Evolutionary conservation across 2,888 invertebrate genomes (phyloP), one percentile per base, ranked within the genome.

Genomic region (Caenorhabditis becei): DNA sequence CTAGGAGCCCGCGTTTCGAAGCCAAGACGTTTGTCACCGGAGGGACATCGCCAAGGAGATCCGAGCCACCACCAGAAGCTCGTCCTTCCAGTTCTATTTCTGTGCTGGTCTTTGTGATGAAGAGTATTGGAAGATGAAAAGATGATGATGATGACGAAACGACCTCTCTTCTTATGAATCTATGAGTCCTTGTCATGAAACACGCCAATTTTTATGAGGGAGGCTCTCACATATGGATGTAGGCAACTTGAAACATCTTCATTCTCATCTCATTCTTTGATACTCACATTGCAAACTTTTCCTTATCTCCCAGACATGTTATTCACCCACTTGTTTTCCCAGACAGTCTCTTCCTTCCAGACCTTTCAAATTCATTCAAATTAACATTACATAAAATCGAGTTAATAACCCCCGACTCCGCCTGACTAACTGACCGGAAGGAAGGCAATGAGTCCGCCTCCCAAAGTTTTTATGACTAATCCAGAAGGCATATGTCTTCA

Each of bases 171-270:
- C 72, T 75, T 75, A 75, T 75, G 66, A 66, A 75, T 75, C 75
- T 66, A 75, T 75, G 66, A 75, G 75, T 66, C 66, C 66, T 66
- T 75, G 75, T 66, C 75, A 75, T 66, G 75, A 66, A 75, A 56
- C 75, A 75, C 53, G 75, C 75, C 59, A 74, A 66, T 61, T 67
- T 74, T 75, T 63, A 54, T 62, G 62, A 54, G 62, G 44, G 61
- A 59, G 47, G 51, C 49, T 61, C 63, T 72, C 58, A 49, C 35
- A 63, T 63, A 72, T 72, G 63, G 26, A 72, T 72, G 72, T 26
- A n/a, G 24, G 44, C 28, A 61, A 37, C 59, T 32, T 49, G 59
- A 51, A 35, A 23, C 58, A 41, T 8, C 28, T 16, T 20, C 28
- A 20, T 26, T n/a, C 10, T 54, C 44, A 41, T 53, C 23, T 20